These are phyloP conservation scores for Anolis sagrei DNA, from an alignment of 2,113 vertebrate species.

Conservation along the genomic window DNA sequence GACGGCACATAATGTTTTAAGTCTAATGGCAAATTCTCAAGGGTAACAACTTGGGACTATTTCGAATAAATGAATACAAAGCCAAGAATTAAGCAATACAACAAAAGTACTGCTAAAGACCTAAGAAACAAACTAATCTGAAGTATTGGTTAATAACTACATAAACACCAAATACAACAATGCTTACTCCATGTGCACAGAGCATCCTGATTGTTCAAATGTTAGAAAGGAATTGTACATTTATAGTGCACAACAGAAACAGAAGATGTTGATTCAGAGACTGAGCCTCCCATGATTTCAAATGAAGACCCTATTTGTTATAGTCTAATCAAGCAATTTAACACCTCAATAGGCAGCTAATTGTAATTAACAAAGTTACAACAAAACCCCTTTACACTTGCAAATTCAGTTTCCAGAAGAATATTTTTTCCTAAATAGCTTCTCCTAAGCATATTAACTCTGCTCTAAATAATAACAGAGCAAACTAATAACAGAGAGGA, in stretches of 20 bases:
- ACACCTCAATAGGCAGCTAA: constrained; percentile 31
- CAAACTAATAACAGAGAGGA: constrained; percentile 24
- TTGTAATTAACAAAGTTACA: constrained; percentile 27
- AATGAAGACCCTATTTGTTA: constrained; percentile 25
- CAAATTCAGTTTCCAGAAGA: constrained; percentile 25
- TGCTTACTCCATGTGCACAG: background rate
- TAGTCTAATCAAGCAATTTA: constrained; percentile 37
- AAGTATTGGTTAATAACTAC: constrained; percentile 63
- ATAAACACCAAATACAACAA: constrained; percentile 48
- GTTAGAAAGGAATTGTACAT: constrained; percentile 47
- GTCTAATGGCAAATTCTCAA: too few species aligned
- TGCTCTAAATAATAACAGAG: background rate
- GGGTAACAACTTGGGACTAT: too few species aligned
- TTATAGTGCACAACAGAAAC: constrained; percentile 11
- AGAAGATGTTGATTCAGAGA: constrained; percentile 13
- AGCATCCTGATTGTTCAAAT: constrained; percentile 58
- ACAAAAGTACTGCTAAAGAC: background rate
- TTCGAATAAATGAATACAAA: background rate
- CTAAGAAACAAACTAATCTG: constrained; percentile 57
- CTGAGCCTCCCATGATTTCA: constrained; percentile 2
- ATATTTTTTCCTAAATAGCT: constrained; percentile 20
- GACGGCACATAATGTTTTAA: too few species aligned
- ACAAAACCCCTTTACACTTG: constrained; percentile 15
- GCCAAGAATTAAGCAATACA: background rate
- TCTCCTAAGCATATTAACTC: background rate